Percentiles rank a stretch among this genome's conserved stretches.
Evolutionary conservation across 92 coral and sea anemone species (phyloP).

Genomic region (Ricordea florida): DNA sequence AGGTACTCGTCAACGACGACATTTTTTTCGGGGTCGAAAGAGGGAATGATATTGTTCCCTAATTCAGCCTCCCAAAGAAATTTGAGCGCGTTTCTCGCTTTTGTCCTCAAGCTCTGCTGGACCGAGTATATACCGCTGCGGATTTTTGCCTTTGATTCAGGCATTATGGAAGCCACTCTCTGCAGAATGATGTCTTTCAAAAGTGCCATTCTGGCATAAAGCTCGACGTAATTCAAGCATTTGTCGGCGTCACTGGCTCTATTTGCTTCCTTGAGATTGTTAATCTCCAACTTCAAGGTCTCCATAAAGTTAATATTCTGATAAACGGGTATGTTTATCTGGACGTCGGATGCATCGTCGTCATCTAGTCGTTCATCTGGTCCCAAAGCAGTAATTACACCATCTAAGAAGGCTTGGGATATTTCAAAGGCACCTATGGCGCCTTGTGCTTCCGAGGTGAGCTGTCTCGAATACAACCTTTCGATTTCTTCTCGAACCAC

Average conservation of each 20-base stretch:
- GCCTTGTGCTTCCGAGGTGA: conserved; percentile 39
- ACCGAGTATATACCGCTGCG: too few species aligned
- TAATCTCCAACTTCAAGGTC: conserved; percentile 16
- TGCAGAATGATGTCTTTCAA: conserved; percentile 35
- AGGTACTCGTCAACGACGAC: conserved; percentile 24
- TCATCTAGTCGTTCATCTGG: not conserved
- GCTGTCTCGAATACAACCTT: conserved; percentile 6
- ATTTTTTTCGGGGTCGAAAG: conserved; percentile 45
- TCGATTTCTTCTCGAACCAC: conserved; percentile 31
- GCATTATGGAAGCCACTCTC: conserved; percentile 21
- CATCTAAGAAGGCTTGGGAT: conserved; percentile 37
- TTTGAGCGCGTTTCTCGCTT: conserved; percentile 6
- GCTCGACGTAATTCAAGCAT: conserved; percentile 32
- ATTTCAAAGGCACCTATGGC: conserved; percentile 11
- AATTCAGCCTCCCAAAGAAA: conserved; percentile 36
- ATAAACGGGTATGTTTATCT: conserved; percentile 23
- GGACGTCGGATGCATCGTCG: conserved; percentile 3
- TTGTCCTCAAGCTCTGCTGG: not conserved
- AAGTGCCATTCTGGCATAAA: conserved; percentile 39
- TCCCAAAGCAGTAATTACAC: conserved; percentile 7
- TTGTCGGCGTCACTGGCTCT: not conserved
- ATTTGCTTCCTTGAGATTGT: conserved; percentile 9
- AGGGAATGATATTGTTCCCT: conserved; percentile 14
- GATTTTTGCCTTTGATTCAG: not conserved
- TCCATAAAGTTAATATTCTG: conserved; percentile 40